Evolutionary conservation across 2,113 vertebrate species (phyloP).

Genomic region (Machaerirhynchus nigripectus): DNA sequence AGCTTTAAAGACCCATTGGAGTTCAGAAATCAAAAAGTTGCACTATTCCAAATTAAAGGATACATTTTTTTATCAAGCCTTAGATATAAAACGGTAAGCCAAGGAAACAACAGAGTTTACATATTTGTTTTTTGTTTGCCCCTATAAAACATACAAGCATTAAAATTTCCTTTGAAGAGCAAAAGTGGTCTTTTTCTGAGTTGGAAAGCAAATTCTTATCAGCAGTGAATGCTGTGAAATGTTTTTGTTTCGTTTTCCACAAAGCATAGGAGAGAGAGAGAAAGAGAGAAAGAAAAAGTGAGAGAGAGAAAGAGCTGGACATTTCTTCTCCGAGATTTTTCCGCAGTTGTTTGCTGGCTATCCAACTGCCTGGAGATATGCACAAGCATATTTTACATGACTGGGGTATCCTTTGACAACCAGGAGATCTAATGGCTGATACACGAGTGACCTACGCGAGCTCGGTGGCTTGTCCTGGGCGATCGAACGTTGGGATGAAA

Average conservation of each 20-base stretch:
- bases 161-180: conserved; percentile 79
- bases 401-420: conserved; percentile 67
- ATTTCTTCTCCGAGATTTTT: conserved; percentile 58
- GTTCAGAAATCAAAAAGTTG: conserved; percentile 74
- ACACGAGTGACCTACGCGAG: conserved; percentile 69
- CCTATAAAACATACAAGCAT: conserved; percentile 77
- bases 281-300: conserved; percentile 68
- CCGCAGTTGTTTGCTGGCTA: conserved; percentile 70
- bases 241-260: conserved; percentile 79
- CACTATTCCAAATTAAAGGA: conserved; percentile 71
- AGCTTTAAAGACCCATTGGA: conserved; percentile 72
- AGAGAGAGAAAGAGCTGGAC: conserved; percentile 72
- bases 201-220: conserved; percentile 84
- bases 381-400: conserved; percentile 68
- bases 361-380: conserved; percentile 71
- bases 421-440: conserved; percentile 75
- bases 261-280: conserved; percentile 75
- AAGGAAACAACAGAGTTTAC: conserved; percentile 74
- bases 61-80: conserved; percentile 69
- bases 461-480: conserved; percentile 79
- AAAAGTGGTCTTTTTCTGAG: conserved; percentile 84
- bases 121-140: conserved; percentile 67
- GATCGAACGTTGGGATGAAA: conserved; percentile 75
- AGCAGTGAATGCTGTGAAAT: conserved; percentile 74
- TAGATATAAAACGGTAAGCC: conserved; percentile 79